Base-by-base conservation (phyloP, 2,113 vertebrate genomes). In the Serinus canaria region DNA sequence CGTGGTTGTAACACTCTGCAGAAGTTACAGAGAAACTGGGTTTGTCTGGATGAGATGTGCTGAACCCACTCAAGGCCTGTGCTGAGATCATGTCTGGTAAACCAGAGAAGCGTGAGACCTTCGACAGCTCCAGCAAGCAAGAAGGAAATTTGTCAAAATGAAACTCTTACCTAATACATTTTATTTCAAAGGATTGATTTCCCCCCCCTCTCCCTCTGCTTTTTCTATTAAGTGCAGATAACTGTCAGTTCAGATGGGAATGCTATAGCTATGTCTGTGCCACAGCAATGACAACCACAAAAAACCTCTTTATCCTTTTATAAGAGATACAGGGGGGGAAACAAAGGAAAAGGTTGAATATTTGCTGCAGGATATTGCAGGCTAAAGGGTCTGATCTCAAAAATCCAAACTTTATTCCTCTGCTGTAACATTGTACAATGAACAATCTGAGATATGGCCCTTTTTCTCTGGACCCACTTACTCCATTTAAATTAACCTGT, bases 21-120 rank as follows among this genome's bases (percentile, higher is more conserved):
- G 33, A 83, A 90, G 23, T 39, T 83, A 53, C 0, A 58, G 80
- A 87, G 82, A 85, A 95, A 43, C 14, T 41, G 64, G 19, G 27
- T 74, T 90, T 90, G 46, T 83, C 94, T 95, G 72, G 43, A 39
- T 24, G 27, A 70, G 79, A 80, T 55, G 53, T 67, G 37, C 30
- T 88, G 88, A 90, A 88, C 88, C 76, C 68, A 80, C 59, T 77
- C 92, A 77, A 80, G 67, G 85, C 25, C 55, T 80, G 60, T 35
- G 83, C 83, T 96, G 95, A 97, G 90, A 95, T 95, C 85, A 95
- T 95, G 95, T 97, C 96, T 96, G 83, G 92, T 94, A 90, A 94
- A 92, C 25, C 72, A 92, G 90, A 90, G 79, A 92, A 92, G 72
- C 21, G 31, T 30, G 72, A 95, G 95, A 94, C 86, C 79, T 95